Evolutionary conservation across 2,113 vertebrate genomes (phyloP).

Genomic region (Madoqua kirkii): DNA sequence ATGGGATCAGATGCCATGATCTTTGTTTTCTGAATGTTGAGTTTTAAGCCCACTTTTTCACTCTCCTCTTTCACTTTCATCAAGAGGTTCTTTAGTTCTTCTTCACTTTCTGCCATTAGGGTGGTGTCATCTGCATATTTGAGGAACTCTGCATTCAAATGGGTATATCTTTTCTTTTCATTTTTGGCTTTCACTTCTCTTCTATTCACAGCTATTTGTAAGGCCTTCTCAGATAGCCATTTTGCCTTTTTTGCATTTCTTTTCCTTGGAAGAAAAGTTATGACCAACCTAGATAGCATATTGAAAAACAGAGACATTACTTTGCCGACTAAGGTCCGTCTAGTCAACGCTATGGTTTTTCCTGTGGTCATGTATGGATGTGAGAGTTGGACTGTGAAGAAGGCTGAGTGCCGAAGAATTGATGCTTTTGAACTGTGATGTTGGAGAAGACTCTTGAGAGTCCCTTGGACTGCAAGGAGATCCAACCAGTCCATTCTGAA

Average conservation of each 20-base stretch:
- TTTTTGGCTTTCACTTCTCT: background rate
- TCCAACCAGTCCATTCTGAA: too few relatives aligned
- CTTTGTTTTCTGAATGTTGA: background rate
- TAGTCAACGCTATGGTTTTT: too few relatives aligned
- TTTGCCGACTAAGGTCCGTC: too few relatives aligned
- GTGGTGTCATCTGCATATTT: background rate
- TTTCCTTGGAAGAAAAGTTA: background rate
- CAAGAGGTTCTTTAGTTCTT: background rate
- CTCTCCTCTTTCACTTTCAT: background rate
- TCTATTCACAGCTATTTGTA: background rate
- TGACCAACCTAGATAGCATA: too few relatives aligned
- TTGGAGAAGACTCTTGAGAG: too few relatives aligned
- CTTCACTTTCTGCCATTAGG: background rate
- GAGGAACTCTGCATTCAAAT: background rate
- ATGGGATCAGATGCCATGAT: background rate
- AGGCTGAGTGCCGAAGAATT: too few relatives aligned
- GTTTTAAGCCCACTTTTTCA: background rate
- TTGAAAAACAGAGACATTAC: too few relatives aligned
- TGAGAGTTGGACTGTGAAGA: too few relatives aligned
- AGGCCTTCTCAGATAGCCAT: background rate
- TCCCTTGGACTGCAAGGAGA: too few relatives aligned
- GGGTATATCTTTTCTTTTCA: background rate
- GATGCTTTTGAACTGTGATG: too few relatives aligned
- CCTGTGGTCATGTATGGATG: too few relatives aligned
- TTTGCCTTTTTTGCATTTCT: background rate